Evolutionary conservation across 2,888 invertebrate genomes (phyloP).

Genomic region (Cabera pusaria): DNA sequence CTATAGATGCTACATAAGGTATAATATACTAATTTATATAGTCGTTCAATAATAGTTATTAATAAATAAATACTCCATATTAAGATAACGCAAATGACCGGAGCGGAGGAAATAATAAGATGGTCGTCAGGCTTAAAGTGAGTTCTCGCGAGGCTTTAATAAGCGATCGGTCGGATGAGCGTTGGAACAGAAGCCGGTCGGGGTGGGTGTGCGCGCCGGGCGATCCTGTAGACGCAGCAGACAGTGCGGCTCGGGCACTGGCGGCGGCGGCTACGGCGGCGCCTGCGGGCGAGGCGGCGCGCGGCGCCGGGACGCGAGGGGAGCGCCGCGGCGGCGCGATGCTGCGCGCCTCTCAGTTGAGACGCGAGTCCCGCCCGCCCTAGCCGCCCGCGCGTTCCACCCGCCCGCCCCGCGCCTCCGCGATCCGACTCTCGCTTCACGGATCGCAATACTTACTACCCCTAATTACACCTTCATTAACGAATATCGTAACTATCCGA

Average conservation of each 20-base stretch:
- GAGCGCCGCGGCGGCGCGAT: constrained; percentile 85
- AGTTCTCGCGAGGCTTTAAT: neutral
- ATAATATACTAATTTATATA: no score
- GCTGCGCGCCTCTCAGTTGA: constrained; percentile 87
- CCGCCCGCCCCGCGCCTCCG: constrained; percentile 72
- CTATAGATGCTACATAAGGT: no score
- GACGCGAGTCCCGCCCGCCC: constrained; percentile 84
- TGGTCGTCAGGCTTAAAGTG: no score
- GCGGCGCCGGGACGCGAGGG: constrained; percentile 47
- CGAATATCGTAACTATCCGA: constrained; percentile 40
- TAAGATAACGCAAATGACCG: no score
- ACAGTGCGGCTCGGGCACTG: constrained; percentile 48
- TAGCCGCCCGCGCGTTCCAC: constrained; percentile 71
- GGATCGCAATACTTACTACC: constrained; percentile 51
- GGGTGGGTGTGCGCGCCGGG: constrained; percentile 51
- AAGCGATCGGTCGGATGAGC: constrained; percentile 1
- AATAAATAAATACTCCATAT: no score
- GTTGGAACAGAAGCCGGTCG: constrained; percentile 3
- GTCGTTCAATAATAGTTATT: no score
- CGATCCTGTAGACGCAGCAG: constrained; percentile 62
- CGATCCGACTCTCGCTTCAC: constrained; percentile 58
- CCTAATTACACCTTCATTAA: constrained; percentile 50
- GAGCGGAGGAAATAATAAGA: no score
- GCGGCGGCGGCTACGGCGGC: constrained; percentile 55
- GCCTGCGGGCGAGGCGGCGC: constrained; percentile 52